These are phyloP conservation scores for Drepanosiphum platanoidis DNA, from an alignment of 2,888 invertebrate genomes.

Conservation along the genomic window DNA sequence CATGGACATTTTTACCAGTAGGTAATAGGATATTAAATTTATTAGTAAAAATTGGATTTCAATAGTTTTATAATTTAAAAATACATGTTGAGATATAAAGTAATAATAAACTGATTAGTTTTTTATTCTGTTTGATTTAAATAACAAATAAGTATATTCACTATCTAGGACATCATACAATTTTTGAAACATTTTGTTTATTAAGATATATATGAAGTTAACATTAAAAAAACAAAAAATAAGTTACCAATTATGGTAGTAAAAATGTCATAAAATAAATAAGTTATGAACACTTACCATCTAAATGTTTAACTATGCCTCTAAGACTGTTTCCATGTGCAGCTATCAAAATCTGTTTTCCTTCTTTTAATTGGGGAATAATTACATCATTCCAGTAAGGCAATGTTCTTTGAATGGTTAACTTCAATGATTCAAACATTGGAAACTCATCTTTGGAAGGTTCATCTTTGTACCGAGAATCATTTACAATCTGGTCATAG, in stretches of 20 bases:
- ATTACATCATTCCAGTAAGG: slow-evolving; percentile 89
- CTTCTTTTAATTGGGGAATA: slow-evolving; percentile 83
- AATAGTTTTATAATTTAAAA: too few relatives aligned
- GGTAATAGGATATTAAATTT: too few relatives aligned
- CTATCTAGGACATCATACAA: too few relatives aligned
- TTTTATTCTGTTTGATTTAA: too few relatives aligned
- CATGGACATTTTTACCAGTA: too few relatives aligned
- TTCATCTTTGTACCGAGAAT: slow-evolving; percentile 78
- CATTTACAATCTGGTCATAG: slow-evolving; percentile 79
- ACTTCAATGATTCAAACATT: slow-evolving; percentile 82
- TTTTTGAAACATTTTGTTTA: too few relatives aligned
- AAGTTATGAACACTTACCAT: slow-evolving; percentile 71
- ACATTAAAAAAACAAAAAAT: slow-evolving; percentile 15
- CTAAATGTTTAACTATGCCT: slow-evolving; percentile 87
- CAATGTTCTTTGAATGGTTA: slow-evolving; percentile 82
- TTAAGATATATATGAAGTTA: too few relatives aligned
- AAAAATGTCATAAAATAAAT: background rate
- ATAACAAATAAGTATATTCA: too few relatives aligned
- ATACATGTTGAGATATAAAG: too few relatives aligned
- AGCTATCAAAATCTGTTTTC: slow-evolving; percentile 82
- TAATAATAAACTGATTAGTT: too few relatives aligned
- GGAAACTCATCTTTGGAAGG: slow-evolving; percentile 79
- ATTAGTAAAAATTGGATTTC: too few relatives aligned
- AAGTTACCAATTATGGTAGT: background rate
- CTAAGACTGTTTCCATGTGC: slow-evolving; percentile 88